Conservation (phyloP, 2,888 invertebrate species). For the Elysia crispata region DNA sequence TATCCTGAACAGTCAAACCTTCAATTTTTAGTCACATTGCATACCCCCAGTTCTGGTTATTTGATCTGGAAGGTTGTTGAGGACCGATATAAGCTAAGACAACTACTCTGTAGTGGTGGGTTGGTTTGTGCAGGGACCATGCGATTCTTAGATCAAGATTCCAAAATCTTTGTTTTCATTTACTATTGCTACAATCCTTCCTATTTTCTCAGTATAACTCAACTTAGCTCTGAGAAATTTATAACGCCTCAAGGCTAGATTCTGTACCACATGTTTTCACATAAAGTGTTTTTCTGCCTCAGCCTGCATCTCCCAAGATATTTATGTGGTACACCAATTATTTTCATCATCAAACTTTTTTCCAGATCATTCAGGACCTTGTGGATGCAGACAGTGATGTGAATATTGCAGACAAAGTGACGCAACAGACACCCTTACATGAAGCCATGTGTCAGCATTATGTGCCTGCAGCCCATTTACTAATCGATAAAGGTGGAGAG, state of each 20-base stretch:
- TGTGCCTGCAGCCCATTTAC: slow-evolving; percentile 65
- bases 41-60: too few relatives aligned
- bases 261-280: too few relatives aligned
- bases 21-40: too few relatives aligned
- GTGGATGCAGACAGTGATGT: slow-evolving; percentile 68
- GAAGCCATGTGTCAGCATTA: slow-evolving; percentile 69
- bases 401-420: slow-evolving; percentile 62
- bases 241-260: too few relatives aligned
- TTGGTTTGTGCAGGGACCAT: too few relatives aligned
- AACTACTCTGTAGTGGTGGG: too few relatives aligned
- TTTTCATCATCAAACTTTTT: neutral
- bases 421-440: slow-evolving; percentile 66
- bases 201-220: neutral
- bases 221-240: too few relatives aligned
- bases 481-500: slow-evolving; percentile 69
- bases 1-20: too few relatives aligned
- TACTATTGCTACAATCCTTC: neutral
- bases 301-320: neutral
- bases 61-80: too few relatives aligned
- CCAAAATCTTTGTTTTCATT: neutral
- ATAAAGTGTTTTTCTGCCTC: neutral
- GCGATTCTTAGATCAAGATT: neutral
- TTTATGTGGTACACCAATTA: too few relatives aligned
- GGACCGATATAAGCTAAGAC: too few relatives aligned
- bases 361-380: slow-evolving; percentile 68